Percentiles rank a stretch among this genome's conserved stretches.
Conservation (phyloP, 2,797 vertebrate species). For the Poecile montanus region DNA sequence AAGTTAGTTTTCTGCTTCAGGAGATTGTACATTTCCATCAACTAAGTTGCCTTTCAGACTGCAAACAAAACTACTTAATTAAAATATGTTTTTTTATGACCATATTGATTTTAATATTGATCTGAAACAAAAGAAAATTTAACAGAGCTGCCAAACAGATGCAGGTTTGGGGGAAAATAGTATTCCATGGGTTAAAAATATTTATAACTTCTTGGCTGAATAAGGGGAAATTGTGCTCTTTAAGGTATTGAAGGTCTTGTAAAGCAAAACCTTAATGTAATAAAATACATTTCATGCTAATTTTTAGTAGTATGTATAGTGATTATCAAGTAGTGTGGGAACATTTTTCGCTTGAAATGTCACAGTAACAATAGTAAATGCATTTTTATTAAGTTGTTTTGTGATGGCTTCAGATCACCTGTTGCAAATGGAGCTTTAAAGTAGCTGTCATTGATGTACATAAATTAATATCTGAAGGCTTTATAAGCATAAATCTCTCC, state of each 20-base stretch:
- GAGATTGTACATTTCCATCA: not conserved
- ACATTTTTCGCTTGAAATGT: not conserved
- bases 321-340: not conserved
- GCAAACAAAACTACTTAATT: not conserved
- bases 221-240: not conserved
- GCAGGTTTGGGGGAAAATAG: not conserved
- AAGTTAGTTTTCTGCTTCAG: not conserved
- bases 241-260: not conserved
- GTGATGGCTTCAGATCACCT: not conserved
- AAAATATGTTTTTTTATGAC: not conserved
- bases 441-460: not conserved
- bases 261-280: not conserved
- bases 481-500: not conserved
- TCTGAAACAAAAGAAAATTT: not conserved
- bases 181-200: not conserved
- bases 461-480: not conserved
- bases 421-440: slow-evolving; percentile 2
- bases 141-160: not conserved
- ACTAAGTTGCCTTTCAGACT: no score
- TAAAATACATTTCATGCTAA: not conserved
- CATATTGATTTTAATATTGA: not conserved
- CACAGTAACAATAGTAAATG: not conserved
- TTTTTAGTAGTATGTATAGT: not conserved
- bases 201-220: not conserved
- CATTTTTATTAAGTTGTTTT: slow-evolving; percentile 20